phyloP scores from a whole-genome alignment of 2,113 vertebrate species.

The Piprites chloris region DNA sequence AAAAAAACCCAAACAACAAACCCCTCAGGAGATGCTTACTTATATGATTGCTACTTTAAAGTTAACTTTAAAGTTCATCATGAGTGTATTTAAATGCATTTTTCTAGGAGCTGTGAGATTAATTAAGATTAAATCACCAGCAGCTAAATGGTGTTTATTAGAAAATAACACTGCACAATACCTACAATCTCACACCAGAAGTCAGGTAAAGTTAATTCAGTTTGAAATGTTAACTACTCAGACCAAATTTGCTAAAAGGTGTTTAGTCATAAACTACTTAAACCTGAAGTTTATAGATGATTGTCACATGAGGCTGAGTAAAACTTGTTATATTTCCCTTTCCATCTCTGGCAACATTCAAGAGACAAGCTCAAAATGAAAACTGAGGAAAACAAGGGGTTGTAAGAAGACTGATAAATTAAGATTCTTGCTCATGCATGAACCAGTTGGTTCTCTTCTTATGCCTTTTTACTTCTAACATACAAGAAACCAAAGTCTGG shows the following conservation, averaged over 20 bases:
- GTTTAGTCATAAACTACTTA: neutral
- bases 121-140: neutral
- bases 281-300: neutral
- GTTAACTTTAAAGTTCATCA: neutral
- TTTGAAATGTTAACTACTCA: neutral
- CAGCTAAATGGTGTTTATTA: neutral
- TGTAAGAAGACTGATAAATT: neutral
- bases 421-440: neutral
- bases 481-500: neutral
- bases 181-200: neutral
- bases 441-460: neutral
- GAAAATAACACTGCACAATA: neutral
- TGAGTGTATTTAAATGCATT: neutral
- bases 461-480: neutral
- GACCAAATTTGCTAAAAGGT: neutral
- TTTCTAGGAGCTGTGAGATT: neutral
- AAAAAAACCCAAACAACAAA: neutral
- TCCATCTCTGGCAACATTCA: neutral
- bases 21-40: neutral
- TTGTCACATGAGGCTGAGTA: neutral
- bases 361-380: neutral
- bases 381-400: neutral
- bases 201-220: neutral
- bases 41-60: neutral
- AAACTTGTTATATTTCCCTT: neutral